These are phyloP conservation scores for Acanthurus tractus DNA, from an alignment of 2,797 vertebrate genomes.

Conservation along the genomic window DNA sequence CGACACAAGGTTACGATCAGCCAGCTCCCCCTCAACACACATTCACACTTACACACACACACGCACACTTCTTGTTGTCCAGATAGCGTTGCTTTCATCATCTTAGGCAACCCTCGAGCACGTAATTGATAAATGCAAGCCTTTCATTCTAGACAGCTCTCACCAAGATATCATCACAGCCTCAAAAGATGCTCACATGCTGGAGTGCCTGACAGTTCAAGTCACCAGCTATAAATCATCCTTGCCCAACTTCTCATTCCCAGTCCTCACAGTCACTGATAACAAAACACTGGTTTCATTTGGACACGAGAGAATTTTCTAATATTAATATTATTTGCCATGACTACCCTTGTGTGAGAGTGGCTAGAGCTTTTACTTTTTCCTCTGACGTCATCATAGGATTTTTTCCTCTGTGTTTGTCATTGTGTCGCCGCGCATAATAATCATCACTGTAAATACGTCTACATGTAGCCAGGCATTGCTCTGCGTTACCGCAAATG, in stretches of 20 bases:
- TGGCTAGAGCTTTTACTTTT: conserved; percentile 23
- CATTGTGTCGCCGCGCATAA: conserved; percentile 13
- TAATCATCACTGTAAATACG: conserved; percentile 31
- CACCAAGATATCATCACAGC: conserved; percentile 80
- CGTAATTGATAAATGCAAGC: conserved; percentile 83
- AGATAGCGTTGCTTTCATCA: conserved; percentile 73
- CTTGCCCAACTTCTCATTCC: conserved; percentile 32
- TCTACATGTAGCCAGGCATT: neutral
- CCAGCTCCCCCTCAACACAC: conserved; percentile 34
- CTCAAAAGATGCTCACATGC: conserved; percentile 71
- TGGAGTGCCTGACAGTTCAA: conserved; percentile 68
- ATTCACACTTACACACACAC: too few relatives aligned
- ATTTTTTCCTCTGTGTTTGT: conserved; percentile 35
- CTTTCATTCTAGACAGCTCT: conserved; percentile 80
- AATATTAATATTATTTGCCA: conserved; percentile 9
- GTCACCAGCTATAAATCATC: conserved; percentile 72
- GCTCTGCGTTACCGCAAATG: conserved; percentile 13
- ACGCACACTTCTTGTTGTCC: conserved; percentile 49
- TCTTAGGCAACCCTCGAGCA: conserved; percentile 77
- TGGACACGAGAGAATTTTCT: neutral
- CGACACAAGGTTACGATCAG: conserved; percentile 77
- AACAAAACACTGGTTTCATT: conserved; percentile 40
- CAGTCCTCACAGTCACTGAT: conserved; percentile 21
- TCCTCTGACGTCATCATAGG: conserved; percentile 18
- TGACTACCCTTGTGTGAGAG: conserved; percentile 5